Conservation (phyloP, 2,888 invertebrate genomes). For the Idaea straminata region DNA sequence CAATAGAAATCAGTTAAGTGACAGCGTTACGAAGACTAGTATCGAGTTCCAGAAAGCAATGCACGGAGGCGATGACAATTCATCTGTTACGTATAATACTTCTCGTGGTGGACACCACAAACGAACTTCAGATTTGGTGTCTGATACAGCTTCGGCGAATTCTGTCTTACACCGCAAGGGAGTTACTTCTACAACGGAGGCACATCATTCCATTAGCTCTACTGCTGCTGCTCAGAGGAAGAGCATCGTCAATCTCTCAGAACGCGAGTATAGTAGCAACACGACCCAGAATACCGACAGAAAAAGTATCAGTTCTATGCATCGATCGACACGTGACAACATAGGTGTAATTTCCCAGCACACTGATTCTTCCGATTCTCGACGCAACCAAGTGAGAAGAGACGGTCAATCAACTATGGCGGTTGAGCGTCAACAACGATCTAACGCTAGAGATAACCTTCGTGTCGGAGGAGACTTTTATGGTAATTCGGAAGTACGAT, state of each 20-base stretch:
- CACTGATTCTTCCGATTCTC: constrained; percentile 61
- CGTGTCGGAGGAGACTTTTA: constrained; percentile 87
- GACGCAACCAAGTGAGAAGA: constrained; percentile 61
- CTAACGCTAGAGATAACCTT: constrained; percentile 83
- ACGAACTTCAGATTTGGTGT: constrained; percentile 86
- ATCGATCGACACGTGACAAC: constrained; percentile 83
- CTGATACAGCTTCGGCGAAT: constrained; percentile 87
- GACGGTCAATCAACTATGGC: constrained; percentile 77
- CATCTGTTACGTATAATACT: constrained; percentile 41
- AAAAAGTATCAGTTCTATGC: constrained; percentile 89
- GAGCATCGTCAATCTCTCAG: constrained; percentile 89
- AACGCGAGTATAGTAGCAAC: constrained; percentile 84
- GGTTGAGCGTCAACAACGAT: constrained; percentile 82
- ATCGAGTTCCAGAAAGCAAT: constrained; percentile 78
- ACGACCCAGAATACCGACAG: constrained; percentile 85
- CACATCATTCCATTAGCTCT: constrained; percentile 85
- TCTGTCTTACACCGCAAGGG: constrained; percentile 89
- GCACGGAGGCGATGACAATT: constrained; percentile 54
- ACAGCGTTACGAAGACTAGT: constrained; percentile 73
- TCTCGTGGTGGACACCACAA: constrained; percentile 82
- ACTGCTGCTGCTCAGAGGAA: constrained; percentile 89
- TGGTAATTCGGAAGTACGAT: constrained; percentile 85
- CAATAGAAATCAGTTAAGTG: constrained; percentile 66
- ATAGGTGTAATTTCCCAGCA: constrained; percentile 74
- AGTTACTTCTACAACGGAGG: constrained; percentile 84